Evolutionary conservation across 1,140 invertebrate species (phyloP).

Genomic region (Drosophila paulistorum): DNA sequence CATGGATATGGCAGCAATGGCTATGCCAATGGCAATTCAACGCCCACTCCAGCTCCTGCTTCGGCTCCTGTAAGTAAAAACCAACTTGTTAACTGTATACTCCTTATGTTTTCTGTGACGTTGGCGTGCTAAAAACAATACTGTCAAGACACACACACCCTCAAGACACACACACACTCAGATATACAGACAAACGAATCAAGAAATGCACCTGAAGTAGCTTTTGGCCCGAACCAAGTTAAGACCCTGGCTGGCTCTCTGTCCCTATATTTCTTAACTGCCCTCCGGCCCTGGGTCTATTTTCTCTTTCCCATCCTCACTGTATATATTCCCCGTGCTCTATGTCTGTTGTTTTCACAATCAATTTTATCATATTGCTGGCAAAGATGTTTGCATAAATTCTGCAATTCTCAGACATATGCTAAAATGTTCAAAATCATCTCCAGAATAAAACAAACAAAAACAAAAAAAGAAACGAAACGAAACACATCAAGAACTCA

Average conservation of each 20-base stretch:
- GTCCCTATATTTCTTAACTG: constrained; percentile 4
- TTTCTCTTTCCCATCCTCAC: too few relatives aligned
- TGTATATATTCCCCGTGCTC: neutral
- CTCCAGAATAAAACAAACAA: constrained; percentile 16
- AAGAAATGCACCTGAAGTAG: constrained; percentile 5
- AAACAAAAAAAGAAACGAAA: neutral
- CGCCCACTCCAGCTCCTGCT: constrained; percentile 72
- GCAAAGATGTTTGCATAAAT: constrained; percentile 74
- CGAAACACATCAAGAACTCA: constrained; percentile 11
- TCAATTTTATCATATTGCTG: constrained; percentile 74
- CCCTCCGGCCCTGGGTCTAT: constrained; percentile 34
- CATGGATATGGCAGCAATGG: constrained; percentile 73
- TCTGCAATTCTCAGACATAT: constrained; percentile 53
- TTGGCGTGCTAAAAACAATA: constrained; percentile 63
- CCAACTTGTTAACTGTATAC: constrained; percentile 14
- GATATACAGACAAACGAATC: constrained; percentile 7
- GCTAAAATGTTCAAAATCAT: constrained; percentile 68
- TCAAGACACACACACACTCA: constrained; percentile 22
- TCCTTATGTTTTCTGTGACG: constrained; percentile 36
- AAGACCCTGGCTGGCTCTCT: neutral
- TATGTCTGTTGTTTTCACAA: constrained; percentile 44
- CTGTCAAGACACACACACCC: constrained; percentile 44
- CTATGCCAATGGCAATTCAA: constrained; percentile 72
- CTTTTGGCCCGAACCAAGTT: neutral
- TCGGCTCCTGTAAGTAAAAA: constrained; percentile 71